A percentile compares a stretch with the other conserved stretches of the same genome.
These are phyloP conservation scores for Datnioides undecimradiatus DNA, from an alignment of 2,113 vertebrate species.

Conservation along the genomic window DNA sequence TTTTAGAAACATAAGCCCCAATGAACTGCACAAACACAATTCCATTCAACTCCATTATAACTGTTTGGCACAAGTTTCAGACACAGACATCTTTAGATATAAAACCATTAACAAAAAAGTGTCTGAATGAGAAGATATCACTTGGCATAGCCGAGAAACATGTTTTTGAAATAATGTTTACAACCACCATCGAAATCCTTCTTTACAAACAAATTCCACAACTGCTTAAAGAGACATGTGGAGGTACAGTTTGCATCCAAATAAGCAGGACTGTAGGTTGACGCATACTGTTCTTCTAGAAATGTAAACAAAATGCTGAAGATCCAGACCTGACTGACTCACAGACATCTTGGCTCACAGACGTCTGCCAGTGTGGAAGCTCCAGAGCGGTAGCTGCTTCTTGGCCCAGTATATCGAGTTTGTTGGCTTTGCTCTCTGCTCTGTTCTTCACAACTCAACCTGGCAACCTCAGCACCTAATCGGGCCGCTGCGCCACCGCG, in stretches of 20 bases:
- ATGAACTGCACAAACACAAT: background rate
- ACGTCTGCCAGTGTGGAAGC: background rate
- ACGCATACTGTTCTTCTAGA: background rate
- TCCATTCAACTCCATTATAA: background rate
- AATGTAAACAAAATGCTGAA: background rate
- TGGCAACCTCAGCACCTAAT: constrained; percentile 30
- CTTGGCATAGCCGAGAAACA: background rate
- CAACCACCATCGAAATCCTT: too few relatives aligned
- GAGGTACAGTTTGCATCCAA: background rate
- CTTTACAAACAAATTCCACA: background rate
- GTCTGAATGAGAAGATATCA: background rate
- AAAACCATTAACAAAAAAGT: background rate
- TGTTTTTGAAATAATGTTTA: background rate
- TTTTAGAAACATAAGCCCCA: background rate
- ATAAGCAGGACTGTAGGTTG: background rate
- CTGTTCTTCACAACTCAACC: constrained; percentile 11
- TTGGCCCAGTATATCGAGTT: background rate
- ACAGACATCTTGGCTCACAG: background rate
- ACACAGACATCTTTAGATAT: background rate
- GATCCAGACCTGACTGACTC: background rate
- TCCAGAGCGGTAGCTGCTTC: constrained; percentile 1
- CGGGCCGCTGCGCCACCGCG: background rate
- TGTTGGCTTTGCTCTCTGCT: constrained; percentile 16
- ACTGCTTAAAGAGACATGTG: background rate
- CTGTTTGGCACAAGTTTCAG: background rate